Base-by-base conservation (phyloP, 1,140 invertebrate species). In the Saccostrea cuccullata region DNA sequence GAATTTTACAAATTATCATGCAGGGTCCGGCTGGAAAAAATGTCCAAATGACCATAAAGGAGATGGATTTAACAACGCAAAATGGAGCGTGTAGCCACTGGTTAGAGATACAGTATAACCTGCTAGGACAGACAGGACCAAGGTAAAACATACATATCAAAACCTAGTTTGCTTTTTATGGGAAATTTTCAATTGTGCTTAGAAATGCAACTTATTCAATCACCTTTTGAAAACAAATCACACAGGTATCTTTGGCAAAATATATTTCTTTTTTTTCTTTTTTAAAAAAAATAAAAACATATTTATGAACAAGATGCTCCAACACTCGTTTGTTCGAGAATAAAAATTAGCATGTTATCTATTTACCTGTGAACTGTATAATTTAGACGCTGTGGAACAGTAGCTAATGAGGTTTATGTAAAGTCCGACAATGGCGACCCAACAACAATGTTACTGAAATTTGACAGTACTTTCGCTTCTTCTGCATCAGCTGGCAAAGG, bases 101-200 rank as follows among this genome's bases (percentile, higher is more conserved):
- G 47, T 30, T 87, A 23, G 86, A 87, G 20, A 64, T 87, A 55
- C 73, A 83, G 77, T 87, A 87, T 30, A 87, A 87, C 36, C n/a
- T 87, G 77, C 56, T 87, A 26, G 86, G 86, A 36, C 86, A 87
- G 30, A 87, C 86, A 3, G 86, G 86, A 17, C 73, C 82, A 0
- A 87, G 86, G 82, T 87, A 40, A 84, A 36, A 64, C 15, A 11
- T 77, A 9, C 12, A 23, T 77, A 30, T 4, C 47, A 6, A 47
- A 6, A 67, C 5, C 30, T 36, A 36, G 30, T 36, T 36, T 36
- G 30, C 47, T 47, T 47, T 8, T 47, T 47, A 47, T 47, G 47
- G 9, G 47, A 47, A 9, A 2, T 47, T 47, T 47, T 47, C 6
- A 8, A 9, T 47, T 8, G 47, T 47, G 47, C 47, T 2, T 20